Evolutionary conservation across 2,888 invertebrate genomes (phyloP), one percentile per base, ranked within the genome.

Genomic region (Hirtodrosophila duncani): DNA sequence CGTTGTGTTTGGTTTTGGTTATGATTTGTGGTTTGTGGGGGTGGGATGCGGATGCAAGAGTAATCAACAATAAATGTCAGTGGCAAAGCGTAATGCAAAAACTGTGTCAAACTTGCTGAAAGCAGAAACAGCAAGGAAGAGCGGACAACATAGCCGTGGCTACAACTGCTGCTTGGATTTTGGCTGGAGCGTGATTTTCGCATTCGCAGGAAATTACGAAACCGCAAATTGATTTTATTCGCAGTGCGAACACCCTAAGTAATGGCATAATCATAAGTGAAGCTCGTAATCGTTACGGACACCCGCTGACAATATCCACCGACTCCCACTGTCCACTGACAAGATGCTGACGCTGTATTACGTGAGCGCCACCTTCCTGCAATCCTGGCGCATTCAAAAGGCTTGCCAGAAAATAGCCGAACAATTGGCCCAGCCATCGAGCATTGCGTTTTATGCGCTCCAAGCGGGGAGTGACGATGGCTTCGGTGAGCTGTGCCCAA

Each of bases 291-390:
- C n/a, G n/a, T n/a, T n/a, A n/a, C n/a, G n/a, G n/a, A n/a, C n/a
- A n/a, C n/a, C n/a, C n/a, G n/a, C n/a, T n/a, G n/a, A n/a, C n/a
- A n/a, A 20, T 6, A 20, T 20, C 3, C 20, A 5, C 20, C 20
- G 7, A 20, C 4, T 6, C 4, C 34, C 10, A 9, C 18, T n/a
- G n/a, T 10, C 11, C 34, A 20, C 9, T 10, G 3, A 26, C n/a
- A 65, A 44, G 36, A 85, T 95, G 84, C 89, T 95, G 77, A 94
- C 95, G 24, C 88, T 95, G 41, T 93, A 92, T 87, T 95, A 95
- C 86, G 92, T 93, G 88, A 92, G 94, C 82, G 92, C 94, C 81
- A 95, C 95, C 59, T 91, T 93, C 86, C 88, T 94, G 68, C 94
- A 94, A 87, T 92, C 93, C 83, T 93, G 93, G 92, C 89, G 93